These are phyloP conservation scores for Plutella xylostella DNA, from an alignment of 2,888 invertebrate genomes.

Conservation along the genomic window DNA sequence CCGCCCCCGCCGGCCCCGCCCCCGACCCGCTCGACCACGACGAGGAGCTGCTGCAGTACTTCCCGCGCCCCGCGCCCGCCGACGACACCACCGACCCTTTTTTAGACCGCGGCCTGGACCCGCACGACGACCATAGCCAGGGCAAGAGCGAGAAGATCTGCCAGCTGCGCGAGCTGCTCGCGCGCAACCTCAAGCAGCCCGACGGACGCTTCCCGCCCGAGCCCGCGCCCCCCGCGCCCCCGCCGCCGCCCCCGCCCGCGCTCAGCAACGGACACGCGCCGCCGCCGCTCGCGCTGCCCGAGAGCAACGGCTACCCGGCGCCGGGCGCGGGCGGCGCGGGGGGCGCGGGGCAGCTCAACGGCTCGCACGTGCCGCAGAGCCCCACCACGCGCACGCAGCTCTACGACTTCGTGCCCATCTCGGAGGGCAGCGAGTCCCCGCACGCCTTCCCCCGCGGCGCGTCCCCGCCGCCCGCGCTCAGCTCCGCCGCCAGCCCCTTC, in stretches of 20 bases:
- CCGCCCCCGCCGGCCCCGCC: conserved; percentile 84
- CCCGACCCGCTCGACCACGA: conserved; percentile 85
- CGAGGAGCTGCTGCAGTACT: conserved; percentile 87
- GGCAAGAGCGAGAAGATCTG: conserved; percentile 76
- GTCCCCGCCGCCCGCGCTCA: conserved; percentile 68
- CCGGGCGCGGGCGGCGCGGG: not conserved
- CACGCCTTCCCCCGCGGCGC: conserved; percentile 51
- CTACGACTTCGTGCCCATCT: conserved; percentile 89
- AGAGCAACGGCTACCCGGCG: conserved; percentile 37
- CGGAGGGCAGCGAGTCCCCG: conserved; percentile 80
- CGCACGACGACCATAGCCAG: conserved; percentile 59
- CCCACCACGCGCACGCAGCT: conserved; percentile 82
- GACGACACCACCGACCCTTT: conserved; percentile 24
- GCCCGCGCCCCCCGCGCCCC: conserved; percentile 6
- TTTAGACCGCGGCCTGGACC: conserved; percentile 55
- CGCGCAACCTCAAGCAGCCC: conserved; percentile 72
- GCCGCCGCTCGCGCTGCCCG: conserved; percentile 27
- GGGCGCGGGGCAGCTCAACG: conserved; percentile 32
- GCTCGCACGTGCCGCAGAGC: conserved; percentile 74
- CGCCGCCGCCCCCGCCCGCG: conserved; percentile 15
- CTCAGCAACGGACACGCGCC: no score
- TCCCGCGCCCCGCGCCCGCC: conserved; percentile 60
- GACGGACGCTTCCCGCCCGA: conserved; percentile 33
- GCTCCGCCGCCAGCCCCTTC: conserved; percentile 82
- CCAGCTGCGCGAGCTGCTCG: conserved; percentile 77